Percentiles rank a stretch among this genome's conserved stretches.
Conservation (phyloP, 2,113 vertebrate genomes). For the Paradoxurus hermaphroditus region DNA sequence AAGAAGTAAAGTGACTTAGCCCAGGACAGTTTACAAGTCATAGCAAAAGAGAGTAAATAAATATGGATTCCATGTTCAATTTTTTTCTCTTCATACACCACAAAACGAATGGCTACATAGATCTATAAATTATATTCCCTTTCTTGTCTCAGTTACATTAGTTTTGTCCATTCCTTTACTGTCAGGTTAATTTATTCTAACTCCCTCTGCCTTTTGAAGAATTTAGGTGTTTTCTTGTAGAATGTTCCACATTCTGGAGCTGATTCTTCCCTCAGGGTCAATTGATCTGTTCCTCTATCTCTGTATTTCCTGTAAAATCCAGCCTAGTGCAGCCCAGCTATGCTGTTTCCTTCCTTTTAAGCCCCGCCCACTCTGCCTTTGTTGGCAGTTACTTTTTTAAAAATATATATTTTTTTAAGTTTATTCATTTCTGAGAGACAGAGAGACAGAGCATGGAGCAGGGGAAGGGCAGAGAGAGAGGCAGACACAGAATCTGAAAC, state of each 20-base stretch:
- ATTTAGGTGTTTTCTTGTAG: background rate
- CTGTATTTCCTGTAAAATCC: background rate
- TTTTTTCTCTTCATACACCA: background rate
- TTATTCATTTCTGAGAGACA: too few species aligned
- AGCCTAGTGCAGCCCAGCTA: background rate
- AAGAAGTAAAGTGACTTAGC: constrained; percentile 23
- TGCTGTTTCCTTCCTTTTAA: too few species aligned
- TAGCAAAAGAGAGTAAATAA: background rate
- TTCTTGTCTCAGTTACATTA: background rate
- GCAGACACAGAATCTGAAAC: too few species aligned
- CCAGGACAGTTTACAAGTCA: background rate
- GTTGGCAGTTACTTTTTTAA: background rate
- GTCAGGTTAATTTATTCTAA: background rate
- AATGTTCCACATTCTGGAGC: background rate
- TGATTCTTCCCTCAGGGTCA: background rate
- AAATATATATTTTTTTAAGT: too few species aligned
- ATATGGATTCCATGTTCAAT: background rate
- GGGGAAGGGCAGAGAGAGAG: too few species aligned
- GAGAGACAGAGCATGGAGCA: too few species aligned
- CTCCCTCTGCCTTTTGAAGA: background rate
- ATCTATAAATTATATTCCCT: background rate
- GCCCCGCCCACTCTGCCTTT: too few species aligned
- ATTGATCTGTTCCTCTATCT: background rate
- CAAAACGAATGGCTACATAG: background rate
- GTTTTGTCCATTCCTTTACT: background rate